Evolutionary conservation across 2,888 invertebrate species (phyloP).

Genomic region (Tenthredo scrophulariae): DNA sequence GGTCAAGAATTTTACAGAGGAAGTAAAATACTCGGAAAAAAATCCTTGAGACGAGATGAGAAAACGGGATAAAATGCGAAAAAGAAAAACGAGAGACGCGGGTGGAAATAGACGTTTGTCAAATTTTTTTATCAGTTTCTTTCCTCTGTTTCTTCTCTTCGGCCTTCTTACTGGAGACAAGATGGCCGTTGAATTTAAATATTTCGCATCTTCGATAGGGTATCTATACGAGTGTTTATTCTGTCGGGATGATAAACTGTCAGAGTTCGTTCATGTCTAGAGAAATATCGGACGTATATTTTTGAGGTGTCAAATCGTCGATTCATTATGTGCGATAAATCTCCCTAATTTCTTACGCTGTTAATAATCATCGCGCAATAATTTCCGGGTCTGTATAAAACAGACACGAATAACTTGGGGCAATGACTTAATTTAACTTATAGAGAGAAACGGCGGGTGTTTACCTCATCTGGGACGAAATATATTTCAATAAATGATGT

Average conservation of each 20-base stretch:
- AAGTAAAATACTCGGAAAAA: neutral
- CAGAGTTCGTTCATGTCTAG: neutral
- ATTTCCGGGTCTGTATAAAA: neutral
- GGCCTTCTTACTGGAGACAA: neutral
- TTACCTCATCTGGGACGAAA: neutral
- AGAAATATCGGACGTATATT: neutral
- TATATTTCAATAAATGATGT: neutral
- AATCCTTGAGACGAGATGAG: slow-evolving; percentile 27
- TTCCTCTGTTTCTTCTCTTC: slow-evolving; percentile 1
- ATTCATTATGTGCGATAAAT: neutral
- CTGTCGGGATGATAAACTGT: neutral
- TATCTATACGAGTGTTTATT: neutral
- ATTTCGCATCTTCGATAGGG: slow-evolving; percentile 59
- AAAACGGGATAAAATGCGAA: neutral
- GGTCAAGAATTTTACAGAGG: neutral
- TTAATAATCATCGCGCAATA: neutral
- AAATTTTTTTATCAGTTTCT: slow-evolving; percentile 24
- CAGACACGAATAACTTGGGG: neutral
- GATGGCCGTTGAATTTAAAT: slow-evolving; percentile 59
- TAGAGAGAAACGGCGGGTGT: neutral
- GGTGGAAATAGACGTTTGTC: slow-evolving; percentile 49
- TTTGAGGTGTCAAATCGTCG: neutral
- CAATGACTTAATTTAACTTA: neutral
- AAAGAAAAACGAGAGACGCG: slow-evolving; percentile 23
- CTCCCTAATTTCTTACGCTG: neutral